Percentiles rank a stretch among this genome's conserved stretches.
Evolutionary conservation across 2,113 vertebrate genomes (phyloP).

Genomic region (Ailurus styani): DNA sequence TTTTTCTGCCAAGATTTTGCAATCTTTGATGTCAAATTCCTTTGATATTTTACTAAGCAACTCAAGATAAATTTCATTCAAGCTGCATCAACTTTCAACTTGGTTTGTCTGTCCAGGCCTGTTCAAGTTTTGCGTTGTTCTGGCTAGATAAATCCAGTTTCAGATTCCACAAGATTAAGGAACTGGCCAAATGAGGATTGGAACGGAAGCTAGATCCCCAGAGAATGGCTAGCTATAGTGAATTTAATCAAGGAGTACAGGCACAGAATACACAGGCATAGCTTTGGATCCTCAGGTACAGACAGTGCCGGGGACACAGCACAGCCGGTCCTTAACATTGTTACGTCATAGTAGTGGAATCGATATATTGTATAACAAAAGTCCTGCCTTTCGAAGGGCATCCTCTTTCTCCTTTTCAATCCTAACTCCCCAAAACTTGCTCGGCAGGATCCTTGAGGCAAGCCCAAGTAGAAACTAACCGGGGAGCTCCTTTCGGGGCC

Average conservation of each 20-base stretch:
- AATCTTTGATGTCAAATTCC: neutral
- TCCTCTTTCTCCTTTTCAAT: neutral
- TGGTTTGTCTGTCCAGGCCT: neutral
- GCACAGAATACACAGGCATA: neutral
- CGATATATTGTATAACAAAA: neutral
- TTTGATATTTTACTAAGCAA: neutral
- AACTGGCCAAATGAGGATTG: neutral
- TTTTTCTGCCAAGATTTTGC: too few relatives aligned
- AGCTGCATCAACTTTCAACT: neutral
- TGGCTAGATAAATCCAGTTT: neutral
- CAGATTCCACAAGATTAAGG: neutral
- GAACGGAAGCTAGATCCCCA: neutral
- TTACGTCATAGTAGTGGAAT: constrained; percentile 1
- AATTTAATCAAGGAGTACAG: neutral
- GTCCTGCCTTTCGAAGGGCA: neutral
- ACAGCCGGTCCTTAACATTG: neutral
- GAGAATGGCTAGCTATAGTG: neutral
- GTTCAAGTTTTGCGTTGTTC: neutral
- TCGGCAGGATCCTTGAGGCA: neutral
- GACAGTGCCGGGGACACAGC: neutral
- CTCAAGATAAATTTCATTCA: neutral
- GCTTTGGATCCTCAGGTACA: neutral
- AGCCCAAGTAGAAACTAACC: neutral
- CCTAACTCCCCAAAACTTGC: neutral
- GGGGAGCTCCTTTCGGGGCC: neutral